A percentile compares a stretch with the other conserved stretches of the same genome.
Conservation (phyloP, 1,140 invertebrate species). For the Campoletis sonorensis region DNA sequence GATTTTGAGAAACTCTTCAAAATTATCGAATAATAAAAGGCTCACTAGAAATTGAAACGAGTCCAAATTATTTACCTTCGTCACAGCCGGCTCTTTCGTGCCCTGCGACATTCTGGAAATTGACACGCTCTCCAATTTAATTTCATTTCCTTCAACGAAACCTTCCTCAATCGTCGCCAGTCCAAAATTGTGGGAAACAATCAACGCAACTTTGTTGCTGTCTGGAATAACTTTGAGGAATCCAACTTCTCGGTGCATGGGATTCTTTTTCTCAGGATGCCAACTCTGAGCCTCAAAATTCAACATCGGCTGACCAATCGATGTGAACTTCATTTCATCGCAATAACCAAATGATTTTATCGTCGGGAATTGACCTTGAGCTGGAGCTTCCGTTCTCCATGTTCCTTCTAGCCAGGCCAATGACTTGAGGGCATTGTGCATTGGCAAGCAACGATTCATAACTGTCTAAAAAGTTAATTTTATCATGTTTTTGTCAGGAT, state of each 20-base stretch:
- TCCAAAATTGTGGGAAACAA: conserved; percentile 82
- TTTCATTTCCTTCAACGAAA: conserved; percentile 61
- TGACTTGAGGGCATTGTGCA: conserved; percentile 75
- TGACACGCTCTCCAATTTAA: conserved; percentile 74
- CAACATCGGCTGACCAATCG: conserved; percentile 81
- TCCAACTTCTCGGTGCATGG: conserved; percentile 82
- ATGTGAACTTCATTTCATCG: conserved; percentile 80
- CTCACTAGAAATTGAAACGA: background rate
- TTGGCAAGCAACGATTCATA: conserved; percentile 49
- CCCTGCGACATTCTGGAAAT: conserved; percentile 76
- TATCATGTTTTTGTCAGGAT: too few species aligned
- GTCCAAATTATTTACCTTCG: conserved; percentile 65
- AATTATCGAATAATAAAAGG: too few species aligned
- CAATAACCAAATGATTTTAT: conserved; percentile 80
- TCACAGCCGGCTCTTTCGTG: conserved; percentile 76
- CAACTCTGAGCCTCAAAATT: conserved; percentile 78
- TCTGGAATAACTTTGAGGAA: conserved; percentile 80
- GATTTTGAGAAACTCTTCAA: too few species aligned
- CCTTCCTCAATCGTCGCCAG: conserved; percentile 80
- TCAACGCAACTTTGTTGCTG: conserved; percentile 78
- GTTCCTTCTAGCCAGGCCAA: conserved; percentile 80
- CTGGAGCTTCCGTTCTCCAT: conserved; percentile 77
- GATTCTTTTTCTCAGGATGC: conserved; percentile 77
- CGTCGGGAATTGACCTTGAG: conserved; percentile 79
- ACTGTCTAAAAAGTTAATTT: background rate